Percentiles rank a stretch among this genome's conserved stretches.
Conservation (phyloP, 2,797 vertebrate species). For the Sparus aurata region DNA sequence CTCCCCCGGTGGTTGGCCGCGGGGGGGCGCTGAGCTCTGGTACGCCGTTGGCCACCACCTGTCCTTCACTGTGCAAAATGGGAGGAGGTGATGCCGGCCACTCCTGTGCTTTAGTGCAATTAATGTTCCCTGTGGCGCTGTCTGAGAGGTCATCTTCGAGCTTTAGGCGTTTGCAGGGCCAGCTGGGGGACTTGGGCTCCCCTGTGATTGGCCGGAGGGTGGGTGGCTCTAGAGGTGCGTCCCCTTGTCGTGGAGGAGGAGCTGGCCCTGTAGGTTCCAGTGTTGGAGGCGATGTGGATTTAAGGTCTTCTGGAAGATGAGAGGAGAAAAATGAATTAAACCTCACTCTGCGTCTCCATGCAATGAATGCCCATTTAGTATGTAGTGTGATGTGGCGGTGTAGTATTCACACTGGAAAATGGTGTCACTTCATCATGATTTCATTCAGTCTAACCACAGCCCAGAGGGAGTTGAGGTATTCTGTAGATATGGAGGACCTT, state of each 20-base stretch:
- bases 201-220: constrained; percentile 93
- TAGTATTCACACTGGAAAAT: constrained; percentile 76
- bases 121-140: constrained; percentile 62
- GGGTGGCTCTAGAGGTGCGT: constrained; percentile 92
- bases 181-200: constrained; percentile 83
- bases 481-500: constrained; percentile 59
- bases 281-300: constrained; percentile 92
- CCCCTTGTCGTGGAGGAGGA: constrained; percentile 90
- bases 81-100: constrained; percentile 64
- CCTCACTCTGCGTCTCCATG: background rate
- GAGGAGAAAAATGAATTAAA: constrained; percentile 39
- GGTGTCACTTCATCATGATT: constrained; percentile 68
- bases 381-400: constrained; percentile 79
- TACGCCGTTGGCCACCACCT: constrained; percentile 83
- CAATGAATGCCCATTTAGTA: constrained; percentile 69
- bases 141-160: constrained; percentile 84
- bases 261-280: constrained; percentile 94
- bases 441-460: constrained; percentile 54
- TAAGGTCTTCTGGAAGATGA: constrained; percentile 90
- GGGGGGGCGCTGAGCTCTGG: constrained; percentile 71
- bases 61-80: constrained; percentile 79
- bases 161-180: constrained; percentile 87
- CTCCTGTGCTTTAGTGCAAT: constrained; percentile 83
- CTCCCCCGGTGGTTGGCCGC: constrained; percentile 82
- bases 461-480: constrained; percentile 49